Evolutionary conservation across 2,113 vertebrate genomes (phyloP).

Genomic region (Corythoichthys haematopterus): DNA sequence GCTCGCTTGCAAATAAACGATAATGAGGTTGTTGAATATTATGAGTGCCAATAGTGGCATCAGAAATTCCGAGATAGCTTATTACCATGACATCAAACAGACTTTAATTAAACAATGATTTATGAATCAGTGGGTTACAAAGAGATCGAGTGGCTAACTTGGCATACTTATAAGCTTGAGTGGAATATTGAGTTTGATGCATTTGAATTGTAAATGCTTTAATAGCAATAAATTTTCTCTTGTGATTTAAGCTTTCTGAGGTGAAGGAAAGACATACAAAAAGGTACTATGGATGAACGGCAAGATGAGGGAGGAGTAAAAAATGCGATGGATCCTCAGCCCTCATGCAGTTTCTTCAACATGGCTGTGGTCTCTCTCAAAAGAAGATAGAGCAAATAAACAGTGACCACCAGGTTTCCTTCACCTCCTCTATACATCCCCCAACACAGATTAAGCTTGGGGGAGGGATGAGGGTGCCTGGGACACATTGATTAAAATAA

Average conservation of each 20-base stretch:
- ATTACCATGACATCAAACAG: background rate
- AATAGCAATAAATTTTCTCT: constrained; percentile 37
- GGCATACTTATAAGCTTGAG: background rate
- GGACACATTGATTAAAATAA: constrained; percentile 8
- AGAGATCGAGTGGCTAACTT: background rate
- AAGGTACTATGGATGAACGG: background rate
- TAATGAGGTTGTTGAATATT: background rate
- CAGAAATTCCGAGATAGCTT: background rate
- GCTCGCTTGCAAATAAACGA: background rate
- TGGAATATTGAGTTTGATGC: background rate
- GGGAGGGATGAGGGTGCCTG: constrained; percentile 27
- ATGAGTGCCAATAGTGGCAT: background rate
- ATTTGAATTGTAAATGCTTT: constrained; percentile 6
- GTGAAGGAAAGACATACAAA: constrained; percentile 23
- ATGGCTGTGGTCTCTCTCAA: constrained; percentile 56
- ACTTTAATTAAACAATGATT: background rate
- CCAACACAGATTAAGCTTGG: constrained; percentile 34
- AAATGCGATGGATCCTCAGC: constrained; percentile 61
- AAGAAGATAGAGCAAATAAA: constrained; percentile 69
- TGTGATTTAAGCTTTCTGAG: constrained; percentile 50
- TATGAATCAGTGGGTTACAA: background rate
- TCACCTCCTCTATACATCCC: constrained; percentile 33
- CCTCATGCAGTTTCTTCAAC: constrained; percentile 61
- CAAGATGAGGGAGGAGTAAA: constrained; percentile 37
- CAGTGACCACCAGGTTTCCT: constrained; percentile 47